These are phyloP conservation scores for Salvelinus fontinalis DNA, from an alignment of 2,113 vertebrate genomes.

Conservation along the genomic window DNA sequence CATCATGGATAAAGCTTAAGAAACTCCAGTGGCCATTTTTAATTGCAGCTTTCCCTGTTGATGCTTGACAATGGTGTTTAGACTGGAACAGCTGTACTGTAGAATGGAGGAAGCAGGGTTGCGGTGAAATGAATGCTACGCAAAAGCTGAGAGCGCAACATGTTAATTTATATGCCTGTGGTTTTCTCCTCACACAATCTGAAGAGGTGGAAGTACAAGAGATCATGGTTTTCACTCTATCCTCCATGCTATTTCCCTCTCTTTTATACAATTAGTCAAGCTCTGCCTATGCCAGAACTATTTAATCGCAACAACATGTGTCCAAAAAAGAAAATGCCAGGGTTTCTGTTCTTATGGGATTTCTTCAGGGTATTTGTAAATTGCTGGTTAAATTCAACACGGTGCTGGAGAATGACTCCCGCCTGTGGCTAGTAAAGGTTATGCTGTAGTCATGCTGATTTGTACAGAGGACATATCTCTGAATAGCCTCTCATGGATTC, in stretches of 20 bases:
- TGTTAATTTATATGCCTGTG: conserved; percentile 44
- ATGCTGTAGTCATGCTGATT: conserved; percentile 35
- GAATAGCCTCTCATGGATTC: conserved; percentile 16
- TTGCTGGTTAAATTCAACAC: conserved; percentile 65
- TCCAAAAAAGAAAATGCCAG: conserved; percentile 46
- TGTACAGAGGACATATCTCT: not conserved
- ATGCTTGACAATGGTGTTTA: conserved; percentile 1
- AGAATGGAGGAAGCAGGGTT: not conserved
- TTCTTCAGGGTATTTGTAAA: conserved; percentile 59
- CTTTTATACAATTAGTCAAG: conserved; percentile 70
- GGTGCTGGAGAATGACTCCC: conserved; percentile 72
- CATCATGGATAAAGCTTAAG: too few species aligned
- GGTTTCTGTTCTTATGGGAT: conserved; percentile 47
- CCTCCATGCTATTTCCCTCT: conserved; percentile 65
- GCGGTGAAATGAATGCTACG: conserved; percentile 12
- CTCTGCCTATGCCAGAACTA: conserved; percentile 58
- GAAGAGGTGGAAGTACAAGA: conserved; percentile 44
- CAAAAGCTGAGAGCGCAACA: conserved; percentile 4
- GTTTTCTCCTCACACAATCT: conserved; percentile 38
- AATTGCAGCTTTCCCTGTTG: not conserved
- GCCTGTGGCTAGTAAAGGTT: conserved; percentile 62
- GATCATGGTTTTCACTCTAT: conserved; percentile 47
- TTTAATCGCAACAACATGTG: conserved; percentile 75
- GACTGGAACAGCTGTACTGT: conserved; percentile 13
- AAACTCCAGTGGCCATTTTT: not conserved